Conservation (phyloP, 2,888 invertebrate genomes). For the Limnephilus auricula region DNA sequence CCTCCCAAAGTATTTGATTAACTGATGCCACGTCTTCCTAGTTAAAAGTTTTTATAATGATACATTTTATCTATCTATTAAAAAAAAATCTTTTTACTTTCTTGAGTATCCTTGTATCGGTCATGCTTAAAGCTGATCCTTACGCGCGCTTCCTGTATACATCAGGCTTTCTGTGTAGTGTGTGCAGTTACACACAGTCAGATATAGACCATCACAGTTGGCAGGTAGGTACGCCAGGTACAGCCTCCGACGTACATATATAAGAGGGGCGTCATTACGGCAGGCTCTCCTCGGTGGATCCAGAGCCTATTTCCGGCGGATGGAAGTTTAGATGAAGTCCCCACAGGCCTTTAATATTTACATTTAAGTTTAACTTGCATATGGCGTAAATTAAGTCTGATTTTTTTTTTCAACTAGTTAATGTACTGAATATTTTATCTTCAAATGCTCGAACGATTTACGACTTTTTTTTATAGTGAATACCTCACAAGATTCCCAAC, state of each 20-base stretch:
- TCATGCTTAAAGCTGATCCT: not conserved
- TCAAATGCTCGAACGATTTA: not conserved
- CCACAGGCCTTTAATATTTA: constrained; percentile 27
- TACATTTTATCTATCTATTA: not conserved
- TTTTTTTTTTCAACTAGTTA: not conserved
- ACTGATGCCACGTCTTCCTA: not conserved
- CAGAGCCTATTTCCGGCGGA: constrained; percentile 29
- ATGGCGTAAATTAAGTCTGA: not conserved
- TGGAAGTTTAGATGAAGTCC: constrained; percentile 36
- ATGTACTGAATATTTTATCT: not conserved
- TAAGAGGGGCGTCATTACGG: constrained; percentile 22
- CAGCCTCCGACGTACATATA: not conserved
- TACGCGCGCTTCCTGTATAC: not conserved
- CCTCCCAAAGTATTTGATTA: not conserved
- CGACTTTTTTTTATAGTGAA: too few species aligned
- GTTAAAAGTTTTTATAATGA: not conserved
- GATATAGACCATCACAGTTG: not conserved
- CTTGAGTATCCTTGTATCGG: not conserved
- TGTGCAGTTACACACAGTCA: not conserved
- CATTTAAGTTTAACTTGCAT: constrained; percentile 13
- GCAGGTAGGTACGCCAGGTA: not conserved
- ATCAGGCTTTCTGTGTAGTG: not conserved
- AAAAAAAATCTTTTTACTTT: not conserved
- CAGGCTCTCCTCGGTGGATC: constrained; percentile 10
- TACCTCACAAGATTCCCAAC: too few species aligned